phyloP scores from a whole-genome alignment of 2,113 vertebrate genomes.

The Anhinga anhinga region DNA sequence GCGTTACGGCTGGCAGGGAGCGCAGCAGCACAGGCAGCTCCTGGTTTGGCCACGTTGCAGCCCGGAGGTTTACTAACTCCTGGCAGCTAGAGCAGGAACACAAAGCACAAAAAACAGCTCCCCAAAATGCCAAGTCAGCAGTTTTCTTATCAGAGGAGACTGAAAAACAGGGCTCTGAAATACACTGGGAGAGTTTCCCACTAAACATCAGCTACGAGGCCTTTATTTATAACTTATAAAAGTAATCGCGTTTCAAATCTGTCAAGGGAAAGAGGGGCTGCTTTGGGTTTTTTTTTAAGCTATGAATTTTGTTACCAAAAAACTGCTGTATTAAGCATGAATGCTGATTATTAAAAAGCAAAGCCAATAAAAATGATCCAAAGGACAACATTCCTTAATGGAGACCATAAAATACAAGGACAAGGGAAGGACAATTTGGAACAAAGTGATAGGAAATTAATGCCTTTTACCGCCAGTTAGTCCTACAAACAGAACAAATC shows the following conservation, averaged over 20 bases:
- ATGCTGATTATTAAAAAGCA: slow-evolving; percentile 33
- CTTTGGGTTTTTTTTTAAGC: neutral
- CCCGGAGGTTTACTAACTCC: neutral
- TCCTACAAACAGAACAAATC: neutral
- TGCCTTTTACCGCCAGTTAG: neutral
- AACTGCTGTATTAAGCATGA: slow-evolving; percentile 9
- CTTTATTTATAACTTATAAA: slow-evolving; percentile 31
- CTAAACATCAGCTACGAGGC: slow-evolving; percentile 2
- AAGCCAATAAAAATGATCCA: slow-evolving; percentile 39
- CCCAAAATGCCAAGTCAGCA: neutral
- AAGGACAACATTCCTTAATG: slow-evolving; percentile 29
- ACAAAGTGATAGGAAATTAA: neutral
- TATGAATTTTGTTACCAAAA: slow-evolving; percentile 12
- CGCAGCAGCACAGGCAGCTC: neutral
- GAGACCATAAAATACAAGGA: slow-evolving; percentile 16
- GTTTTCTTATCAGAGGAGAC: neutral
- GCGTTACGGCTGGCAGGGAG: neutral
- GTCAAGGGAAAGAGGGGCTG: neutral
- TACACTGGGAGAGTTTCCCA: slow-evolving; percentile 35
- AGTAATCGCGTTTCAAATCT: neutral
- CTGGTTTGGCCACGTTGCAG: neutral
- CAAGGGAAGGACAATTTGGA: neutral
- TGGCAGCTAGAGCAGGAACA: neutral
- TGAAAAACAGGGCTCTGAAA: slow-evolving; percentile 23
- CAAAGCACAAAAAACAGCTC: neutral